Percentiles rank a stretch among this genome's conserved stretches.
These are phyloP conservation scores for Cyprinodon tularosa DNA, from an alignment of 2,113 vertebrate genomes.

Conservation along the genomic window DNA sequence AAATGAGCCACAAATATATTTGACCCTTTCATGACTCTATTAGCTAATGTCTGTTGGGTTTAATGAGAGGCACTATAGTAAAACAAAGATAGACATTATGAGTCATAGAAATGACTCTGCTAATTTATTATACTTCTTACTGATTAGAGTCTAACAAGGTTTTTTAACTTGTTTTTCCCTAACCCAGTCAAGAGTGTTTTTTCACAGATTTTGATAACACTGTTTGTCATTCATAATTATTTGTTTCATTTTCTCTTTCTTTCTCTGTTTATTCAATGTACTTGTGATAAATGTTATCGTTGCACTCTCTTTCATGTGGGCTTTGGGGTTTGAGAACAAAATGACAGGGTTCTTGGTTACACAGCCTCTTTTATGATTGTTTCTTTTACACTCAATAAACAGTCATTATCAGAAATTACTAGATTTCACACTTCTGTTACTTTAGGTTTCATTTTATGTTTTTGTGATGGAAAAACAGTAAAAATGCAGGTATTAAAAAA, in stretches of 20 bases:
- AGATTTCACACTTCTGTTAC: conserved; percentile 26
- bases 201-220: conserved; percentile 59
- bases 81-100: conserved; percentile 8
- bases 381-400: conserved; percentile 43
- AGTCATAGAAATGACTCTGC: neutral
- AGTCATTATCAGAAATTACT: conserved; percentile 52
- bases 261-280: conserved; percentile 58
- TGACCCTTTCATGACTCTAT: conserved; percentile 13
- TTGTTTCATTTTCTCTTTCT: conserved; percentile 53
- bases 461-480: conserved; percentile 36
- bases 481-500: conserved; percentile 39
- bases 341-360: conserved; percentile 64
- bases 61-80: conserved; percentile 5
- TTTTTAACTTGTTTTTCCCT: conserved; percentile 37
- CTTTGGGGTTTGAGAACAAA: conserved; percentile 74
- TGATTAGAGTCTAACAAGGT: neutral
- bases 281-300: conserved; percentile 72
- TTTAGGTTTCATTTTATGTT: conserved; percentile 27
- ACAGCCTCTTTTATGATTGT: conserved; percentile 34
- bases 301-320: conserved; percentile 70
- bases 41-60: conserved; percentile 29
- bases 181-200: conserved; percentile 51
- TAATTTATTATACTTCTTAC: conserved; percentile 11
- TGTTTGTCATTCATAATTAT: conserved; percentile 55
- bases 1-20: neutral